Evolutionary conservation across 2,797 vertebrate species (phyloP).

Genomic region (Glossophaga mutica): DNA sequence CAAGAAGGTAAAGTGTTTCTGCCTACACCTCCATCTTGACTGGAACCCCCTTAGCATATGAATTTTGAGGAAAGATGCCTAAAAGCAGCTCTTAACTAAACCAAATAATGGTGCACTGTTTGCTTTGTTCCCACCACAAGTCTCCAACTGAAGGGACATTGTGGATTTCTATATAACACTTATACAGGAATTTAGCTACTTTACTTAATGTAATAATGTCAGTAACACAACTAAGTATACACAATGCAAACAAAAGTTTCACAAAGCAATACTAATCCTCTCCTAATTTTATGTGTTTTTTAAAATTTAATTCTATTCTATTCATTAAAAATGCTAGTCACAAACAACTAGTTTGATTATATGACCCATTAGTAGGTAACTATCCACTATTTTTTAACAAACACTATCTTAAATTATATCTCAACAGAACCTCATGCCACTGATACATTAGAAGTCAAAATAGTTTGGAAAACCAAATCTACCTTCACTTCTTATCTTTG

Average conservation of each 20-base stretch:
- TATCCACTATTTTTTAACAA: not conserved
- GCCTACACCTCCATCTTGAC: too few species aligned
- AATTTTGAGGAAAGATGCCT: not conserved
- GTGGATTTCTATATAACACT: constrained; percentile 46
- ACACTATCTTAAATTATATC: not conserved
- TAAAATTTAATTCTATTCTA: not conserved
- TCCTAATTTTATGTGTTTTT: not conserved
- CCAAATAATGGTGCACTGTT: not conserved
- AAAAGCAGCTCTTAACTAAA: not conserved
- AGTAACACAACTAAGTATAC: not conserved
- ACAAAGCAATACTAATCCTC: not conserved
- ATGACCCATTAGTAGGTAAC: not conserved
- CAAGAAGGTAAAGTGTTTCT: too few species aligned
- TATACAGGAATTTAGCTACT: constrained; percentile 5
- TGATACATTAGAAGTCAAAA: not conserved
- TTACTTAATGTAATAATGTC: not conserved
- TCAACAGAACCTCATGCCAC: constrained; percentile 42
- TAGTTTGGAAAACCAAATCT: not conserved
- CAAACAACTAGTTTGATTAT: not conserved
- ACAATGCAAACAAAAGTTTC: not conserved
- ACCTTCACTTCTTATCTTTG: not conserved
- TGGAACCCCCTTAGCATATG: too few species aligned
- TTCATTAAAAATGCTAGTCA: not conserved
- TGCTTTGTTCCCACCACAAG: not conserved
- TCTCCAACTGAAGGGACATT: not conserved